These are phyloP conservation scores for Sepioteuthis lessoniana DNA, from an alignment of 2,888 invertebrate species.

Conservation along the genomic window DNA sequence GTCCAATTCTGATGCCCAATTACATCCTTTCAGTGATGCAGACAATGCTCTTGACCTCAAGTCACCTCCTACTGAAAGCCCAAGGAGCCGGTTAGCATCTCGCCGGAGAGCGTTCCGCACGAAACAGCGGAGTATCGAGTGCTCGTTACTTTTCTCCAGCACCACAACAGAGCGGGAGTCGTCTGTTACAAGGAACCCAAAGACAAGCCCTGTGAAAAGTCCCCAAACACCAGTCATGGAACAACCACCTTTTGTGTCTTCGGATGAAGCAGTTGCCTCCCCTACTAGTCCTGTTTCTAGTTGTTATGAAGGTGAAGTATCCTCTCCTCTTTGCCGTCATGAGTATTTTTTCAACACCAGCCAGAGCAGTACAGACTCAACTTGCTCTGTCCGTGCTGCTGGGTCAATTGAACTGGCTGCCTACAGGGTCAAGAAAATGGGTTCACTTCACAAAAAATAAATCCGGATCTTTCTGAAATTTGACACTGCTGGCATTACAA, in stretches of 20 bases:
- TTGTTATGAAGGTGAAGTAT: neutral
- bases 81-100: conserved; percentile 42
- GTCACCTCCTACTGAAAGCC: conserved; percentile 24
- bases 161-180: conserved; percentile 5
- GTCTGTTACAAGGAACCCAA: neutral
- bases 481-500: neutral
- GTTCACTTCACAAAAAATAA: neutral
- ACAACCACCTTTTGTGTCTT: conserved; percentile 49
- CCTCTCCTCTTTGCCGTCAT: neutral
- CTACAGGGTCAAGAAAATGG: conserved; percentile 36
- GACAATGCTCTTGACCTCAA: conserved; percentile 21
- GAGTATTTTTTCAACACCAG: conserved; percentile 44
- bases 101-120: conserved; percentile 42
- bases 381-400: conserved; percentile 35
- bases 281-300: conserved; percentile 46
- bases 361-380: conserved; percentile 40
- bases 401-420: neutral
- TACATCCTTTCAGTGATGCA: neutral
- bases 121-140: conserved; percentile 54
- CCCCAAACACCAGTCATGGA: neutral
- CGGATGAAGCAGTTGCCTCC: conserved; percentile 53
- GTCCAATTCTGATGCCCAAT: neutral
- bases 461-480: neutral
- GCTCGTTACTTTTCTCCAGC: conserved; percentile 45
- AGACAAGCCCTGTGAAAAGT: neutral